Conservation (phyloP, 2,113 vertebrate species). For the Zapus hudsonius region DNA sequence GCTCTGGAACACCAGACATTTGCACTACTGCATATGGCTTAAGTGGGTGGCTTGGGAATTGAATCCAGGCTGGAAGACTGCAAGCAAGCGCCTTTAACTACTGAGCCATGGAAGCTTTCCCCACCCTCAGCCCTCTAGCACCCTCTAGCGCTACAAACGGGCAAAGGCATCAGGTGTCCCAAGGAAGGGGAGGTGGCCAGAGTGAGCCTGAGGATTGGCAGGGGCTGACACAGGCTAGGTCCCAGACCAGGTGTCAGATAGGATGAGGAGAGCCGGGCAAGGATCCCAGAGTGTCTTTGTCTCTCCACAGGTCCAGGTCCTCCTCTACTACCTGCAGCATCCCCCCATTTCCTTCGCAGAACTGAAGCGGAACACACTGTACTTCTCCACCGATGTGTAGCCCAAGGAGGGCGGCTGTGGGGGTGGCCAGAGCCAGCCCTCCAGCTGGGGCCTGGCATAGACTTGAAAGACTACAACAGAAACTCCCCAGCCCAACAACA, state of each 20-base stretch:
- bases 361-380: constrained; percentile 97
- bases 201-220: neutral
- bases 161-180: neutral
- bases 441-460: constrained; percentile 58
- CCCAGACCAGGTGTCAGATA: neutral
- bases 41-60: too few species aligned
- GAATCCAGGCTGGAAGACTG: too few species aligned
- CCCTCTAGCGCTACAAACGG: constrained; percentile 36
- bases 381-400: constrained; percentile 99
- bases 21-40: too few species aligned
- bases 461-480: constrained; percentile 75
- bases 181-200: neutral
- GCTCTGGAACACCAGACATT: too few species aligned
- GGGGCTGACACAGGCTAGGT: neutral
- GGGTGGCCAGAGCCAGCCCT: constrained; percentile 69
- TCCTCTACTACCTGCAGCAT: constrained; percentile 99
- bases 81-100: too few species aligned
- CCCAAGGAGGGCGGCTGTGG: constrained; percentile 60
- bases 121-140: neutral
- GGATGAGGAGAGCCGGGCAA: neutral
- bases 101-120: neutral
- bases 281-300: neutral
- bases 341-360: constrained; percentile 95
- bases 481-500: constrained; percentile 70
- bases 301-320: constrained; percentile 93